These are phyloP conservation scores for Drusus annulatus DNA, from an alignment of 1,140 invertebrate species.

Conservation along the genomic window DNA sequence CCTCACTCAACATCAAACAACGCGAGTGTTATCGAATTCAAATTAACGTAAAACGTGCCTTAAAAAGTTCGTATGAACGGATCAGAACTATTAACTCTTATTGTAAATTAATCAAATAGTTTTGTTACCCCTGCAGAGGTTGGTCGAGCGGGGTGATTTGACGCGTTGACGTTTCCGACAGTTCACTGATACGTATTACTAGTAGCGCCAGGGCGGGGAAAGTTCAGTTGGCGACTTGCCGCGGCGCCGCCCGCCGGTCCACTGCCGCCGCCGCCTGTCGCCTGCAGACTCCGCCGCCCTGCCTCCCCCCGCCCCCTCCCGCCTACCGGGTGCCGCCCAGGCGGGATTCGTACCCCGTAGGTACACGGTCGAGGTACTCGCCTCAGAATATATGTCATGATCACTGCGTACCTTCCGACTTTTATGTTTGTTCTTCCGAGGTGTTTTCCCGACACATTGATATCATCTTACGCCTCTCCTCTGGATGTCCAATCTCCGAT, in stretches of 20 bases:
- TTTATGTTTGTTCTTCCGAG: too few relatives aligned
- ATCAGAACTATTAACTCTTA: too few relatives aligned
- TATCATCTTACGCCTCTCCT: too few relatives aligned
- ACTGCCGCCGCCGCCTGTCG: slow-evolving; percentile 38
- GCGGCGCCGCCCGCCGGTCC: slow-evolving; percentile 49
- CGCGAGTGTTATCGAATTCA: too few relatives aligned
- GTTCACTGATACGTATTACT: not conserved
- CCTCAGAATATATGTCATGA: too few relatives aligned
- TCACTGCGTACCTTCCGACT: too few relatives aligned
- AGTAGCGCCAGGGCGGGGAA: not conserved
- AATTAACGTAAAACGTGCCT: too few relatives aligned
- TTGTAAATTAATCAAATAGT: not conserved
- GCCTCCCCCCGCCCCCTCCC: not conserved
- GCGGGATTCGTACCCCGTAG: not conserved
- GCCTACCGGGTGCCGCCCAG: not conserved
- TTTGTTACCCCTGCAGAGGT: not conserved
- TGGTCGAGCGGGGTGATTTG: not conserved
- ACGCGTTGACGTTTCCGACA: not conserved
- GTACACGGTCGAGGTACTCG: too few relatives aligned
- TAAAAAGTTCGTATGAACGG: too few relatives aligned
- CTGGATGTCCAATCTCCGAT: too few relatives aligned
- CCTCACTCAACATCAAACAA: too few relatives aligned
- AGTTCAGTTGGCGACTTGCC: slow-evolving; percentile 36
- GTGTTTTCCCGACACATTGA: too few relatives aligned
- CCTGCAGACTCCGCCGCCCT: slow-evolving; percentile 15